Conservation (phyloP, 2,888 invertebrate species). For the Unio delphinus region DNA sequence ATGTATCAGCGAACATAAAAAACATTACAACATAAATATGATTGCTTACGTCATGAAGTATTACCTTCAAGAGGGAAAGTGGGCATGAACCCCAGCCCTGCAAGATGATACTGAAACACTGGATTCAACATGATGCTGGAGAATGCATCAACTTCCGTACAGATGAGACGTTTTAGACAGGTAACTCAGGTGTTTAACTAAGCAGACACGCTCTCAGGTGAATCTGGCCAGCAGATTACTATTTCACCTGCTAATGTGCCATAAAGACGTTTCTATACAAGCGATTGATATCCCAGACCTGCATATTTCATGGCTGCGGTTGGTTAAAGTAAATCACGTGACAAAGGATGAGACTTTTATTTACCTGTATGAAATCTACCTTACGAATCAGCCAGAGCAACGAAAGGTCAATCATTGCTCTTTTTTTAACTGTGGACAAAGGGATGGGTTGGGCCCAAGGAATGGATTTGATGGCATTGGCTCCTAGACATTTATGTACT, state of each 20-base stretch:
- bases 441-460: constrained; percentile 2
- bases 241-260: constrained; percentile 1
- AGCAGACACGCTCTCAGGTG: constrained; percentile 10
- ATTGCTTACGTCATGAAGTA: background rate
- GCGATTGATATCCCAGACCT: too few relatives aligned
- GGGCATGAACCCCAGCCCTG: constrained; percentile 55
- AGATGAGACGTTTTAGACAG: constrained; percentile 16
- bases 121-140: constrained; percentile 48
- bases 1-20: too few relatives aligned
- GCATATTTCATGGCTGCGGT: background rate
- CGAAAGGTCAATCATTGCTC: background rate
- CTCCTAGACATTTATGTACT: background rate
- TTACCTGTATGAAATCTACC: constrained; percentile 6
- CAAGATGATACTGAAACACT: constrained; percentile 57
- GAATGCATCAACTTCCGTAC: background rate
- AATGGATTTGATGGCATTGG: background rate
- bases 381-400: constrained; percentile 3
- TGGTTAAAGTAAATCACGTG: constrained; percentile 9
- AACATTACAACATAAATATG: background rate
- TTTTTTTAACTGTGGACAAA: too few relatives aligned
- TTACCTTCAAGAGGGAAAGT: constrained; percentile 60
- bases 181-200: constrained; percentile 14
- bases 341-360: background rate
- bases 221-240: constrained; percentile 8
- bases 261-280: background rate